These are phyloP conservation scores for Corythornis cristatus DNA, from an alignment of 2,113 vertebrate species.

Conservation along the genomic window DNA sequence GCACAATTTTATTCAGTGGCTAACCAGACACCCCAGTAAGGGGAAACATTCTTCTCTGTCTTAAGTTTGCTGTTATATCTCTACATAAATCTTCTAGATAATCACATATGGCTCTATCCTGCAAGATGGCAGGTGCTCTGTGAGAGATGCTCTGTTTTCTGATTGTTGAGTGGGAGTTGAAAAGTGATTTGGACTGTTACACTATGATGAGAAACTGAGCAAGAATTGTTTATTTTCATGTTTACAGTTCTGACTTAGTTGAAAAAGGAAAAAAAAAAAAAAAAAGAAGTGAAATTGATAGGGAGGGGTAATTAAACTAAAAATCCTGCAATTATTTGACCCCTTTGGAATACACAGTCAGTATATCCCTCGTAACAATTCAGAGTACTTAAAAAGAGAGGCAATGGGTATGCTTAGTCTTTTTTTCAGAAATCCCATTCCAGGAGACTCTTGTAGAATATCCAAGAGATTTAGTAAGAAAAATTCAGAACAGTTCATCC, in stretches of 20 bases:
- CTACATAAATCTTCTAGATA: not conserved
- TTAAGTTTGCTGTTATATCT: not conserved
- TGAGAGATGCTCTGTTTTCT: slow-evolving; percentile 39
- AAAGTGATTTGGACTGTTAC: slow-evolving; percentile 9
- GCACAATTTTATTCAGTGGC: not conserved
- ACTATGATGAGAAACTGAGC: slow-evolving; percentile 23
- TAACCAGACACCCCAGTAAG: not conserved
- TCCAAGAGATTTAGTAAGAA: not conserved
- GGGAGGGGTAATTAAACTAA: slow-evolving; percentile 4
- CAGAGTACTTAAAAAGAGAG: not conserved
- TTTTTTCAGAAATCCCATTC: not conserved
- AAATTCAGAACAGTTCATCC: slow-evolving; percentile 18
- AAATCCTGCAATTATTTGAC: not conserved
- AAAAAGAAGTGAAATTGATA: not conserved
- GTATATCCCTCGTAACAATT: not conserved
- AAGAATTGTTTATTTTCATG: slow-evolving; percentile 38
- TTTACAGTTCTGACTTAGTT: slow-evolving; percentile 28
- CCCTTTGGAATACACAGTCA: not conserved
- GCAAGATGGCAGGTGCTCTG: slow-evolving; percentile 35
- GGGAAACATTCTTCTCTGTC: not conserved
- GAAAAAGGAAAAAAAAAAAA: not conserved
- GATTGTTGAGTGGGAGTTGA: slow-evolving; percentile 49
- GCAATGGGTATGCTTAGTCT: not conserved
- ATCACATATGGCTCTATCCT: slow-evolving; percentile 6
- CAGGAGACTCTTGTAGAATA: not conserved